phyloP scores from a whole-genome alignment of 2,113 vertebrate genomes.

The Megaptera novaeangliae region DNA sequence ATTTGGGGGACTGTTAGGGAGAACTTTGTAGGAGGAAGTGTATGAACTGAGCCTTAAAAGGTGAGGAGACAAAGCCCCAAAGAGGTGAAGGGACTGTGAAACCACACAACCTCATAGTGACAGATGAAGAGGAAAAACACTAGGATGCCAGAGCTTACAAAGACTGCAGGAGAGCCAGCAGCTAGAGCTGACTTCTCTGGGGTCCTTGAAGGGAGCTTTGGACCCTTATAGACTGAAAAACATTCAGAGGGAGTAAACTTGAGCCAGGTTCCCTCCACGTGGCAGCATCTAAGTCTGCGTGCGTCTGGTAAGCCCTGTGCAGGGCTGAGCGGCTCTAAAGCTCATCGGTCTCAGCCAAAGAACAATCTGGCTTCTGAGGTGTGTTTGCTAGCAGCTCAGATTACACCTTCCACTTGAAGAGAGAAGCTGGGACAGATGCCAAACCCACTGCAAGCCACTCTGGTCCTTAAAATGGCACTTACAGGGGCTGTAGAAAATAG shows the following conservation, averaged over 20 bases:
- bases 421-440: conserved; percentile 45
- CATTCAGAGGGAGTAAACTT: background rate
- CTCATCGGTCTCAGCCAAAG: conserved; percentile 29
- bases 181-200: background rate
- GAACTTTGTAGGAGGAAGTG: background rate
- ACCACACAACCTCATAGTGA: background rate
- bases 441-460: conserved; percentile 48
- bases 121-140: background rate
- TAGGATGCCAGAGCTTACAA: background rate
- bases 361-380: conserved; percentile 5
- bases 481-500: background rate
- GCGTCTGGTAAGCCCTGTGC: background rate
- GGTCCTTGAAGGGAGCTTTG: background rate
- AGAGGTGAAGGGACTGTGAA: background rate
- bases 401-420: conserved; percentile 37
- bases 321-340: background rate
- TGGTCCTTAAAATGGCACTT: conserved; percentile 42
- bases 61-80: background rate
- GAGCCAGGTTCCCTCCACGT: background rate
- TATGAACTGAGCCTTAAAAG: background rate
- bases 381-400: background rate
- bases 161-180: too few relatives aligned
- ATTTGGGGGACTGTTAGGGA: background rate
- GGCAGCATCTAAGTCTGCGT: background rate
- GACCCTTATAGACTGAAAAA: background rate